Percentiles rank a stretch among this genome's conserved stretches.
Conservation (phyloP, 2,888 invertebrate species). For the Eudemis profundana region DNA sequence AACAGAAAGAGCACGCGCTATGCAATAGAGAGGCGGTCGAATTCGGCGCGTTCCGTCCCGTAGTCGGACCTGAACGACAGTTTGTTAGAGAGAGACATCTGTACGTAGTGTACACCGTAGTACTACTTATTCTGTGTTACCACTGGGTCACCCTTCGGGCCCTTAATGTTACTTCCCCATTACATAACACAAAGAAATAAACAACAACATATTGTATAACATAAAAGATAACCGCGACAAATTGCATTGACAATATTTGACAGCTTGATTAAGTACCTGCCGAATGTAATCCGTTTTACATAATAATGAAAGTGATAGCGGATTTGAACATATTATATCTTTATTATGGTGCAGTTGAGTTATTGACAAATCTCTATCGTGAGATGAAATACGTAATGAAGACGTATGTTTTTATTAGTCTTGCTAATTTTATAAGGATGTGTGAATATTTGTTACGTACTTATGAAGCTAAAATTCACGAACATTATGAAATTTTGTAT, state of each 20-base stretch:
- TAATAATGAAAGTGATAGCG: slow-evolving; percentile 39
- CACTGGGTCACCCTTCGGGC: neutral
- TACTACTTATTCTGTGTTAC: too few species aligned
- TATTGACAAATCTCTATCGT: neutral
- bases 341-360: slow-evolving; percentile 2
- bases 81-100: too few species aligned
- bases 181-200: slow-evolving; percentile 15
- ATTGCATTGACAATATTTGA: slow-evolving; percentile 37
- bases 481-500: too few species aligned
- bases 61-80: too few species aligned
- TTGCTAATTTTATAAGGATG: neutral
- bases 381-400: neutral
- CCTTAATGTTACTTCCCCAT: slow-evolving; percentile 19
- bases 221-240: slow-evolving; percentile 14
- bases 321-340: slow-evolving; percentile 2
- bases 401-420: neutral
- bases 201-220: slow-evolving; percentile 25
- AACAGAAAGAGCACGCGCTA: too few species aligned
- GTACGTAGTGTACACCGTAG: too few species aligned
- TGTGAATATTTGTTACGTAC: too few species aligned
- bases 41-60: too few species aligned
- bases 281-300: slow-evolving; percentile 36
- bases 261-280: slow-evolving; percentile 33
- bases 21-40: too few species aligned
- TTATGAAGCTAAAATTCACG: too few species aligned